These are phyloP conservation scores for Aricia agestis DNA, from an alignment of 1,140 invertebrate species.

Conservation along the genomic window DNA sequence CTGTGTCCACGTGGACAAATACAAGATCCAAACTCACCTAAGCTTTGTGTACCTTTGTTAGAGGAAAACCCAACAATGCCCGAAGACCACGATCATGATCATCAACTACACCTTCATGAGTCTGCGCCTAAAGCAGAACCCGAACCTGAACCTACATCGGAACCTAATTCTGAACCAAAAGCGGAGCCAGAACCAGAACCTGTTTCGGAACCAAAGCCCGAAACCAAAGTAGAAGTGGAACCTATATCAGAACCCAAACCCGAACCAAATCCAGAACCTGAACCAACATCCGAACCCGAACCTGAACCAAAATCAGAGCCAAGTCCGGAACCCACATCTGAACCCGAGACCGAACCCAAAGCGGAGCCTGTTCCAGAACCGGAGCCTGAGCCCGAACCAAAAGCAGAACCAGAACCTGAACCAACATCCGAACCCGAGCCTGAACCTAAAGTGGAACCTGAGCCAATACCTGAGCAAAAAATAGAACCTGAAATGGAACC, in stretches of 20 bases:
- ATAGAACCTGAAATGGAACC: constrained; percentile 41
- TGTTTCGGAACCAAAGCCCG: constrained; percentile 38
- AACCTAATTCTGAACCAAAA: constrained; percentile 36
- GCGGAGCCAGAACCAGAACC: constrained; percentile 31
- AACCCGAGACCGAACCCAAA: constrained; percentile 36
- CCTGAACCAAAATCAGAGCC: constrained; percentile 32
- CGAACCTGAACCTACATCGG: constrained; percentile 30
- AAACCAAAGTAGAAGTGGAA: constrained; percentile 37
- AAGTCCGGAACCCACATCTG: constrained; percentile 35
- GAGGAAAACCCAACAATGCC: constrained; percentile 37
- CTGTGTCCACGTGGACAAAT: constrained; percentile 79
- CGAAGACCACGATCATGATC: constrained; percentile 30
- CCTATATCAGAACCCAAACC: constrained; percentile 37
- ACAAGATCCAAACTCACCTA: constrained; percentile 55
- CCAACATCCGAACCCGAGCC: constrained; percentile 37
- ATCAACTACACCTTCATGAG: background rate
- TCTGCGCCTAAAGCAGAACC: constrained; percentile 42
- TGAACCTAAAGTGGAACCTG: constrained; percentile 37
- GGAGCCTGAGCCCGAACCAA: constrained; percentile 35
- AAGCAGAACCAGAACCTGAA: constrained; percentile 41
- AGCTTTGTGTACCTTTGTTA: constrained; percentile 49
- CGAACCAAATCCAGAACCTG: constrained; percentile 23
- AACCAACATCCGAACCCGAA: constrained; percentile 39
- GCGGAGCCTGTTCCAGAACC: constrained; percentile 38
- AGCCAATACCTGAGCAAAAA: constrained; percentile 26